Evolutionary conservation across 1,140 invertebrate species (phyloP).

Genomic region (Brachionus rubens): DNA sequence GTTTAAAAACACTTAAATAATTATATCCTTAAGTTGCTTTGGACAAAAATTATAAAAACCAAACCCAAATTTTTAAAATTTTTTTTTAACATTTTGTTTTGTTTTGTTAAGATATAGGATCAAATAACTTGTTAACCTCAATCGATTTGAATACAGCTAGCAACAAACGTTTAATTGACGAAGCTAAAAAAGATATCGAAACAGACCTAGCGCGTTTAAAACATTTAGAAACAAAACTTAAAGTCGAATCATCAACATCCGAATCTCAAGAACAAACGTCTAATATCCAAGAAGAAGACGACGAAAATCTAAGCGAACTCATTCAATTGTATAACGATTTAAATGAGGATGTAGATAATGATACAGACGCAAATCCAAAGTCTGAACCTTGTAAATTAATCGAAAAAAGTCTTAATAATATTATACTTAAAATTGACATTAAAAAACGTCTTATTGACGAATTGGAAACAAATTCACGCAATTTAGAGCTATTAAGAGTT

Average conservation of each 20-base stretch:
- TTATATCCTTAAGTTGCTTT: no score
- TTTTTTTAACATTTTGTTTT: background rate
- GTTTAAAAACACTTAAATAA: no score
- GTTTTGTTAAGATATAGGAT: background rate
- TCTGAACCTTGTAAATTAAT: slow-evolving; percentile 21
- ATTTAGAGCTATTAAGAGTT: slow-evolving; percentile 57
- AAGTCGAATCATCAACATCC: background rate
- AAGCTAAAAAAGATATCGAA: slow-evolving; percentile 38
- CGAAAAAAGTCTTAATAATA: slow-evolving; percentile 40
- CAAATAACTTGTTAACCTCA: background rate
- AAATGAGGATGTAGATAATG: background rate
- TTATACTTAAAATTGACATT: slow-evolving; percentile 45
- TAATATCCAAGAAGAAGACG: background rate
- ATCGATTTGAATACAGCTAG: background rate
- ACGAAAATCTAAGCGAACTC: slow-evolving; percentile 11
- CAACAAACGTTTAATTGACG: slow-evolving; percentile 16
- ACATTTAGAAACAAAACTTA: slow-evolving; percentile 1
- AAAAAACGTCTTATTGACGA: slow-evolving; percentile 47
- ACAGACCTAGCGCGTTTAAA: slow-evolving; percentile 2
- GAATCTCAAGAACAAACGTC: background rate
- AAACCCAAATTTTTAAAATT: slow-evolving; percentile 9
- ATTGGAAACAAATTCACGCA: slow-evolving; percentile 37
- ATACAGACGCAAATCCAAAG: background rate
- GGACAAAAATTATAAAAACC: no score
- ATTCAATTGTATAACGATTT: slow-evolving; percentile 26